Base-by-base conservation (phyloP, 2,113 vertebrate genomes). In the Rhipidura dahli region DNA sequence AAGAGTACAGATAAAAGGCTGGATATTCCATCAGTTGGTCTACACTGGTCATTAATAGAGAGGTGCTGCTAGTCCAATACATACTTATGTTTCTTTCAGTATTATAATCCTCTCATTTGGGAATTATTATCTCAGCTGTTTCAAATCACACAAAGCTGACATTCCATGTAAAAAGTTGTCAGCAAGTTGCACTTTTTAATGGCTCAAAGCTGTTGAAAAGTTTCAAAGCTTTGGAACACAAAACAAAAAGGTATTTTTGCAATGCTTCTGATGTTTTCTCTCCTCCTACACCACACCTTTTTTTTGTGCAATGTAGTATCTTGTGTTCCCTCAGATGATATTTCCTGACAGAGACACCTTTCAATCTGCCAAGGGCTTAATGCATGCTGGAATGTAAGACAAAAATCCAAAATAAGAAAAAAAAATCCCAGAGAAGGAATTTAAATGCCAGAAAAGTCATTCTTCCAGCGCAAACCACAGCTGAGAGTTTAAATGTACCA, bases 241-340 rank as follows among this genome's bases (percentile, higher is more conserved):
- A 93, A 95, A 57, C 71, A 94, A 93, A 93, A 95, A 96, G 66
- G 90, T 87, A 83, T 90, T 97, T 97, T 97, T 97, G 95, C 60
- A 87, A 65, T 93, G 87, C 83, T 98, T 98, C 96, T 98, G 95
- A 96, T 97, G 94, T 94, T 96, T 97, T 94, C 87, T 94, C 80
- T 93, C 87, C 96, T 96, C 95, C 97, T 94, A 94, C 97, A 94
- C 96, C 95, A 97, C 96, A 97, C 96, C 91, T 97, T 95, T 96
- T 97, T 79, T 75, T 87, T 94, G 92, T 91, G 71, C 96, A 91
- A 87, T 94, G 93, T 95, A 97, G 72, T 97, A 95, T 97, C 93
- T 97, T 95, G 80, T 92, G 95, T 93, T 94, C 90, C 53, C 70
- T 97, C 45, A 12, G 89, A 97, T 97, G 95, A 97, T 97, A 95